A percentile compares a stretch with the other conserved stretches of the same genome.
Evolutionary conservation across 92 coral and sea anemone species (phyloP).

Genomic region (Muricea muricata): DNA sequence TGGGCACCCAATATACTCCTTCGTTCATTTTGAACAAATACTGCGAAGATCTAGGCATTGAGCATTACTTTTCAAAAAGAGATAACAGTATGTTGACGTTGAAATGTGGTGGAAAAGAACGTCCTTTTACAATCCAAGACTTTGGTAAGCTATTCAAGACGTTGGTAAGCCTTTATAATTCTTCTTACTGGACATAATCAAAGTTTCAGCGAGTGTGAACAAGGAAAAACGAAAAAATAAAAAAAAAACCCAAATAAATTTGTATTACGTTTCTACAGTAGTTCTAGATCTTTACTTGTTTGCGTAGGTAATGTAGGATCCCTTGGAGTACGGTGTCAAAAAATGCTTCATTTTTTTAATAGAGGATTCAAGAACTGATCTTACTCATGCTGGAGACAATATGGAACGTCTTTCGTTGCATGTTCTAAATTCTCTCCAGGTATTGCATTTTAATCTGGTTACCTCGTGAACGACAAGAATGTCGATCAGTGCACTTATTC

Average conservation of each 20-base stretch:
- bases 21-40: constrained; percentile 69
- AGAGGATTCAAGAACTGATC: constrained; percentile 8
- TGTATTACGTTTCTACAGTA: too few species aligned
- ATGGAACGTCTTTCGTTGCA: constrained; percentile 87
- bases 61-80: neutral
- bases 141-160: neutral
- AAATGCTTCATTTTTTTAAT: neutral
- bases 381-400: constrained; percentile 71
- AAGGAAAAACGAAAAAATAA: too few species aligned
- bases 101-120: neutral
- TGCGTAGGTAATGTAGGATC: too few species aligned
- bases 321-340: neutral
- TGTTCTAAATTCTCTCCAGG: constrained; percentile 76
- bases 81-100: neutral
- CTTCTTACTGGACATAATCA: too few species aligned
- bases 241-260: too few species aligned
- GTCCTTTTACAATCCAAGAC: neutral
- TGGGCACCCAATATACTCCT: constrained; percentile 64
- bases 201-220: too few species aligned
- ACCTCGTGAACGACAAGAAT: too few species aligned
- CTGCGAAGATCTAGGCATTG: constrained; percentile 60
- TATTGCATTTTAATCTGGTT: neutral
- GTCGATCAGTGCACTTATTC: too few species aligned
- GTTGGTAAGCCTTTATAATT: too few species aligned
- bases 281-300: too few species aligned